These are phyloP conservation scores for Poeciliopsis turrubarensis DNA, from an alignment of 2,113 vertebrate genomes.

Conservation along the genomic window DNA sequence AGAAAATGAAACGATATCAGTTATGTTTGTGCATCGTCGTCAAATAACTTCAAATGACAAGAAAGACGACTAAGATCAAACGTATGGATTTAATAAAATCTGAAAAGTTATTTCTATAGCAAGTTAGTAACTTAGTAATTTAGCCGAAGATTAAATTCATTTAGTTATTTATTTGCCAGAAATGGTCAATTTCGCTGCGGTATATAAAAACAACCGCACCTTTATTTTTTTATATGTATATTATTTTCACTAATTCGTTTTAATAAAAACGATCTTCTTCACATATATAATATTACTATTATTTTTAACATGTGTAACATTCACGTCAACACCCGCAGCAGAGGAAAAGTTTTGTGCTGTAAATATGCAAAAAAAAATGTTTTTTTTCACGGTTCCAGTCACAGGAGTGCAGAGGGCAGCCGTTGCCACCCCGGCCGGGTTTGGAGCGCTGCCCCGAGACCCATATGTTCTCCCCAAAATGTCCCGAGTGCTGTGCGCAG, in stretches of 20 bases:
- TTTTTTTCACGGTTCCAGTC: slow-evolving; percentile 5
- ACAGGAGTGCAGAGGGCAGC: slow-evolving; percentile 51
- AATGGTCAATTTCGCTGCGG: neutral
- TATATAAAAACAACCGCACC: neutral
- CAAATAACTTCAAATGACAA: neutral
- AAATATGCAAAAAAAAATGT: neutral
- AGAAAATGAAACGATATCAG: neutral
- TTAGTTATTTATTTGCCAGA: neutral
- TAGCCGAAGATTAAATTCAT: neutral
- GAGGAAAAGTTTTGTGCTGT: too few species aligned
- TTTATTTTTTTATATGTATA: too few species aligned
- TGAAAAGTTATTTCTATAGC: too few species aligned
- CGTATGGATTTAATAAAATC: neutral
- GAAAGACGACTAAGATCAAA: neutral
- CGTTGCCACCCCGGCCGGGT: slow-evolving; percentile 67
- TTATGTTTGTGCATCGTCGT: neutral
- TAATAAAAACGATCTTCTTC: too few species aligned
- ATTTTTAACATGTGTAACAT: too few species aligned
- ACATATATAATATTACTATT: neutral
- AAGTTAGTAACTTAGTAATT: neutral
- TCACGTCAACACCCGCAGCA: too few species aligned
- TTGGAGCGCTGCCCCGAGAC: slow-evolving; percentile 75
- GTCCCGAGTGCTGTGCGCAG: slow-evolving; percentile 63
- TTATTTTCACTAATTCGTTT: too few species aligned
- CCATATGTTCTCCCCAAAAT: slow-evolving; percentile 77